Evolutionary conservation across 2,888 invertebrate species (phyloP).

Genomic region (Palloptera scutellata): DNA sequence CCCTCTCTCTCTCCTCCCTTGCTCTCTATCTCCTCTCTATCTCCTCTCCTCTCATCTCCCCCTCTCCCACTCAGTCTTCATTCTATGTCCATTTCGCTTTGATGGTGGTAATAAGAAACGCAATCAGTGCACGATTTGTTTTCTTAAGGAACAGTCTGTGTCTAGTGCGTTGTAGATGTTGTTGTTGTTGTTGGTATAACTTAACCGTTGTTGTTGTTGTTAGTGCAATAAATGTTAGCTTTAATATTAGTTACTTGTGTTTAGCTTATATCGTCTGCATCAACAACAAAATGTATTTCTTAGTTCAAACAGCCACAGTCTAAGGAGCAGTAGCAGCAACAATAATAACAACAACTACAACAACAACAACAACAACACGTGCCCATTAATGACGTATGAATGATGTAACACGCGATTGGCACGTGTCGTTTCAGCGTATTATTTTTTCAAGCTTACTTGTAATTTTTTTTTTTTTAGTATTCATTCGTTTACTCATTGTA

Average conservation of each 20-base stretch:
- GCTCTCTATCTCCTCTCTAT: not conserved
- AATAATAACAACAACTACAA: slow-evolving; percentile 5
- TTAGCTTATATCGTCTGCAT: slow-evolving; percentile 24
- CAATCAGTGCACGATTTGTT: slow-evolving; percentile 61
- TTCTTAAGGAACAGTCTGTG: slow-evolving; percentile 49
- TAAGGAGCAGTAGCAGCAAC: slow-evolving; percentile 12
- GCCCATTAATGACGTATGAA: slow-evolving; percentile 66
- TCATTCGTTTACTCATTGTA: slow-evolving; percentile 21
- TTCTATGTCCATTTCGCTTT: slow-evolving; percentile 25
- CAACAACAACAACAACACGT: slow-evolving; percentile 55
- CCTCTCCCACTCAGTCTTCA: too few species aligned
- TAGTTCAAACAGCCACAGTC: slow-evolving; percentile 29
- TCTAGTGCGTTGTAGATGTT: slow-evolving; percentile 26
- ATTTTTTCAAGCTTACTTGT: slow-evolving; percentile 33
- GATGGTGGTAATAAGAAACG: slow-evolving; percentile 42
- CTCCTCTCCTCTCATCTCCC: not conserved
- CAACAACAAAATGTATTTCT: slow-evolving; percentile 16
- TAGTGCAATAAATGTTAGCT: slow-evolving; percentile 30
- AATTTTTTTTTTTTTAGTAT: slow-evolving; percentile 16
- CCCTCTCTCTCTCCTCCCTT: not conserved
- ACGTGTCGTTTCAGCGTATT: slow-evolving; percentile 50
- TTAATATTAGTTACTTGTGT: slow-evolving; percentile 40
- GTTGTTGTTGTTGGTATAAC: slow-evolving; percentile 26
- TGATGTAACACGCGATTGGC: slow-evolving; percentile 65
- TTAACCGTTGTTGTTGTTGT: slow-evolving; percentile 16